Evolutionary conservation across 2,113 vertebrate species (phyloP).

Genomic region (Megaceryle maxima): DNA sequence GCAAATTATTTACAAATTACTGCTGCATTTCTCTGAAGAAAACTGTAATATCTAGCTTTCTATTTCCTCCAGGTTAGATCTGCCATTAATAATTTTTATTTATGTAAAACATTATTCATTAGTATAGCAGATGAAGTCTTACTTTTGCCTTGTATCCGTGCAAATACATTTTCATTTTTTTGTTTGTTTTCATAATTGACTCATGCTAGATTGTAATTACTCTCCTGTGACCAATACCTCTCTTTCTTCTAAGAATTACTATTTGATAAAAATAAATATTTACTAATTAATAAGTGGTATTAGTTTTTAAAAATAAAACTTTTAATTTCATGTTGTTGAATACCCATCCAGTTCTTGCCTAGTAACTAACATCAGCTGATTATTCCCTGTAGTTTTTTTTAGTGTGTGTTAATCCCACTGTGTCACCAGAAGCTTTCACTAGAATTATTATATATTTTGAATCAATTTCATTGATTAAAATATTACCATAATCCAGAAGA

Average conservation of each 20-base stretch:
- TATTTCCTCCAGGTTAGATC: neutral
- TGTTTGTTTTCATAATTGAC: neutral
- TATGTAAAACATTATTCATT: neutral
- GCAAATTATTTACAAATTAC: neutral
- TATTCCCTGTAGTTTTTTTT: neutral
- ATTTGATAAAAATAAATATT: neutral
- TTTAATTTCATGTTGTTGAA: neutral
- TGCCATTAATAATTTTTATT: constrained; percentile 4
- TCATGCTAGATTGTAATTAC: neutral
- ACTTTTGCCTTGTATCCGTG: neutral
- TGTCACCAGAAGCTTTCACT: neutral
- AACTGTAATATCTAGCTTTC: neutral
- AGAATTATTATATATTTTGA: neutral
- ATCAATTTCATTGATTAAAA: neutral
- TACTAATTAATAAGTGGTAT: neutral
- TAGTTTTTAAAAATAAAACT: neutral
- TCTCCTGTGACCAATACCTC: neutral
- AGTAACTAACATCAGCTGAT: neutral
- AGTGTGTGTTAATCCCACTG: neutral
- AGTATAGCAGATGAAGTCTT: neutral
- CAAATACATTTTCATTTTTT: neutral
- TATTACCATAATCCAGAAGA: neutral
- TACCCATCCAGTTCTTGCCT: neutral
- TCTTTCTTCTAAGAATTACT: neutral
- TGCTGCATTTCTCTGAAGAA: neutral